phyloP scores from a whole-genome alignment of 1,140 invertebrate species.

The Zophobas atratus region DNA sequence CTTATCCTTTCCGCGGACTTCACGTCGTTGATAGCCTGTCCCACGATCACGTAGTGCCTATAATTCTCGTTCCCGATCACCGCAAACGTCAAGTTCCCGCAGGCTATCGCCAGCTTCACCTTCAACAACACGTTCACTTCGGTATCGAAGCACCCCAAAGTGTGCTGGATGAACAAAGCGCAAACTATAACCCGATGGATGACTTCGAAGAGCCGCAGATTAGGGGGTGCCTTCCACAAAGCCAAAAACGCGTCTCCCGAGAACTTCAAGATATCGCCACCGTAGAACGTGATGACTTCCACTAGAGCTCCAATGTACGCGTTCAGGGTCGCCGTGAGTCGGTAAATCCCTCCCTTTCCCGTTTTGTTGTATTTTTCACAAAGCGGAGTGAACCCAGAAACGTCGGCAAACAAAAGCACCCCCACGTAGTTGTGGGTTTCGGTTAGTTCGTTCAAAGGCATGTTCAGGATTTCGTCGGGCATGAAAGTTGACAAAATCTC shows the following conservation, averaged over 20 bases:
- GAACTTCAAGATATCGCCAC: slow-evolving; percentile 79
- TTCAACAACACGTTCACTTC: slow-evolving; percentile 74
- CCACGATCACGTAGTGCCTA: slow-evolving; percentile 74
- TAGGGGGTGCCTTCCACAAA: slow-evolving; percentile 63
- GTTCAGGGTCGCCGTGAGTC: slow-evolving; percentile 74
- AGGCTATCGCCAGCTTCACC: slow-evolving; percentile 75
- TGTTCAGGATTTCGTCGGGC: slow-evolving; percentile 50
- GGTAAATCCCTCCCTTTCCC: slow-evolving; percentile 74
- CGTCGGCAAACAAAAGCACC: slow-evolving; percentile 74
- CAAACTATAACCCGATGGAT: slow-evolving; percentile 75
- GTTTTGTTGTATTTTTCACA: slow-evolving; percentile 74
- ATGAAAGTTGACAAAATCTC: slow-evolving; percentile 50
- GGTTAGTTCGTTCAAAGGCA: slow-evolving; percentile 19
- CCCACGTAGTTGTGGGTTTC: slow-evolving; percentile 28
- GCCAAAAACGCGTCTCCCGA: slow-evolving; percentile 76
- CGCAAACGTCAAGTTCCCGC: slow-evolving; percentile 73
- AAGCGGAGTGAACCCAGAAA: slow-evolving; percentile 76
- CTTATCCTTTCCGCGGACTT: slow-evolving; percentile 71
- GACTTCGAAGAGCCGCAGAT: slow-evolving; percentile 71
- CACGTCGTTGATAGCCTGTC: slow-evolving; percentile 75
- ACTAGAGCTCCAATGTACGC: slow-evolving; percentile 77
- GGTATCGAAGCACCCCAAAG: slow-evolving; percentile 73
- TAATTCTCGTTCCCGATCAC: slow-evolving; percentile 71
- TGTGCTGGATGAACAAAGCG: slow-evolving; percentile 76
- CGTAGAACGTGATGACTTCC: slow-evolving; percentile 72